phyloP scores from a whole-genome alignment of 30 jellyfish, hydroid and myxozoan genomes.

The Clytia hemisphaerica region DNA sequence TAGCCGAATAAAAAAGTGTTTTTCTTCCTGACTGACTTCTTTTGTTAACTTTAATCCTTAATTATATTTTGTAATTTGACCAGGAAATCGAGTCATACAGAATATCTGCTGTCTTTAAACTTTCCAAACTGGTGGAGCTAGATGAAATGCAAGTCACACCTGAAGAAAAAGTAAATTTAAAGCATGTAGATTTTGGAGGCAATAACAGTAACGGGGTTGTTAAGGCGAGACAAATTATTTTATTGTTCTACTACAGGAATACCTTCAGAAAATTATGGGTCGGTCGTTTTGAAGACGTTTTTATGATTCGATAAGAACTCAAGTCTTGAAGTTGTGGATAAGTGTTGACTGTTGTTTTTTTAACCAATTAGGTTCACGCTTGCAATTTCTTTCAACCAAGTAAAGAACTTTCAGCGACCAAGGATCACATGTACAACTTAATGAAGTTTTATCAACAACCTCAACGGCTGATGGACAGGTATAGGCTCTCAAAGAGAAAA shows the following conservation, averaged over 20 bases:
- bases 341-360: no score
- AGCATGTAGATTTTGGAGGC: not conserved
- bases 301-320: no score
- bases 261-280: no score
- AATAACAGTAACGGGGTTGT: not conserved
- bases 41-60: not conserved
- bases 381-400: slow-evolving; percentile 52
- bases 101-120: slow-evolving; percentile 34
- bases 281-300: no score
- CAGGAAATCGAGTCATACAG: slow-evolving; percentile 73
- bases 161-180: slow-evolving; percentile 62
- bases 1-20: not conserved
- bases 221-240: not conserved
- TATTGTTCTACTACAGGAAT: not conserved
- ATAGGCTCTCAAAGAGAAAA: no score
- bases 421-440: slow-evolving; percentile 56
- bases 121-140: slow-evolving; percentile 37
- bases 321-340: no score
- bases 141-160: slow-evolving; percentile 39
- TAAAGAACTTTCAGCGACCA: slow-evolving; percentile 38
- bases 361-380: slow-evolving; percentile 70
- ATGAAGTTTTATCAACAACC: slow-evolving; percentile 73
- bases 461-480: slow-evolving; percentile 54
- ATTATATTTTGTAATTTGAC: not conserved
- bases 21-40: not conserved